Percentiles rank a stretch among this genome's conserved stretches.
phyloP scores from a whole-genome alignment of 2,797 vertebrate genomes.

The Sparus aurata region DNA sequence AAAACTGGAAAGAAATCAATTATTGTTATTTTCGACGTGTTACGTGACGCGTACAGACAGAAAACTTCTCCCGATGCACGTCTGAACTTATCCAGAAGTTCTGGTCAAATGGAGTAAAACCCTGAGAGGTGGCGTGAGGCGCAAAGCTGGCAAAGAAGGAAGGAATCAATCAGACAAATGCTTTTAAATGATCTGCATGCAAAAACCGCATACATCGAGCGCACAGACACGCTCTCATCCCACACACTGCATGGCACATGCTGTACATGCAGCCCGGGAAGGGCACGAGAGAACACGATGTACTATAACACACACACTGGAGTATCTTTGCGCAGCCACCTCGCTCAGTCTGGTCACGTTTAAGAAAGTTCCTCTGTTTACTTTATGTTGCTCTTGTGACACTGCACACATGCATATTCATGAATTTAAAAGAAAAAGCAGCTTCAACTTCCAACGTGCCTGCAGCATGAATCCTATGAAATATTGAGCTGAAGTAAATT shows the following conservation, averaged over 20 bases:
- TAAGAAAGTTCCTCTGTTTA: background rate
- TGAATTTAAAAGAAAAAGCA: slow-evolving; percentile 3
- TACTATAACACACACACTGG: slow-evolving; percentile 32
- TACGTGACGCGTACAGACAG: too few relatives aligned
- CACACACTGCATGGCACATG: slow-evolving; percentile 12
- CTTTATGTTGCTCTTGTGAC: background rate
- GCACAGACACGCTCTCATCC: background rate
- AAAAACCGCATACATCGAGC: background rate
- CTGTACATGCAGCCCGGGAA: slow-evolving; percentile 33
- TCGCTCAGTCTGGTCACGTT: slow-evolving; percentile 4
- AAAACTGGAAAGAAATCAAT: background rate
- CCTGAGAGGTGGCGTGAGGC: background rate
- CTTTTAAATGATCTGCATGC: background rate
- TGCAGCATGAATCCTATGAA: background rate
- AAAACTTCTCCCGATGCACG: background rate
- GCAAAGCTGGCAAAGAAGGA: background rate
- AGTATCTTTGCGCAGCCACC: slow-evolving; percentile 11
- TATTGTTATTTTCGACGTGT: background rate
- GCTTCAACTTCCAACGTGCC: background rate
- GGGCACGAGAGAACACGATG: slow-evolving; percentile 56
- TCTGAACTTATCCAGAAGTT: background rate
- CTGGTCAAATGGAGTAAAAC: background rate
- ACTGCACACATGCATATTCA: background rate
- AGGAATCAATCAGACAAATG: slow-evolving; percentile 14
- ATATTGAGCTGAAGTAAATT: background rate